phyloP scores from a whole-genome alignment of 1,140 invertebrate species.

The Nomia melanderi region DNA sequence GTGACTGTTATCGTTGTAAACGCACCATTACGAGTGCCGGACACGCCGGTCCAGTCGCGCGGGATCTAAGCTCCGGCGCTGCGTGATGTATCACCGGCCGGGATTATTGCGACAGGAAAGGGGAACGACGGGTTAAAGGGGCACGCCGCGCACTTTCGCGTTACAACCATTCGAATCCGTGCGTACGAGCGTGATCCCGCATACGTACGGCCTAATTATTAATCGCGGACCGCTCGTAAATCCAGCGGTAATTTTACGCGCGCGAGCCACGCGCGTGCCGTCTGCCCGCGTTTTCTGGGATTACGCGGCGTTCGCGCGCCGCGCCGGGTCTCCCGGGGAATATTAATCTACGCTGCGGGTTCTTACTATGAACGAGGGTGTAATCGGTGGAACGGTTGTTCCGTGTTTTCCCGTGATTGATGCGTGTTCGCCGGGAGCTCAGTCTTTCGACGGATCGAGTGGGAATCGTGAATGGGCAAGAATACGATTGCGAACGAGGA shows the following conservation, averaged over 20 bases:
- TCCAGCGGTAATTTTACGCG: constrained; percentile 17
- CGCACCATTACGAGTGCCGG: too few relatives aligned
- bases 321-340: too few relatives aligned
- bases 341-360: too few relatives aligned
- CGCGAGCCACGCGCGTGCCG: neutral
- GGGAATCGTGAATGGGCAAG: too few relatives aligned
- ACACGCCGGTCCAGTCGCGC: neutral
- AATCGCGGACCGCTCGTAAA: constrained; percentile 12
- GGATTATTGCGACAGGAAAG: constrained; percentile 17
- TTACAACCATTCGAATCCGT: constrained; percentile 32
- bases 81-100: neutral
- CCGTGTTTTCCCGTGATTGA: too few relatives aligned
- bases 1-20: too few relatives aligned
- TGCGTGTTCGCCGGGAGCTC: too few relatives aligned
- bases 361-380: too few relatives aligned
- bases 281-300: neutral
- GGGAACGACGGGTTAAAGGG: constrained; percentile 5
- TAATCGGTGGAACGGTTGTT: too few relatives aligned
- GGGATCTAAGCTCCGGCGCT: constrained; percentile 16
- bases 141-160: constrained; percentile 9
- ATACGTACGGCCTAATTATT: constrained; percentile 36
- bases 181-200: constrained; percentile 12
- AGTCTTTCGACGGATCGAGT: too few relatives aligned
- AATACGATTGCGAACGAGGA: too few relatives aligned
- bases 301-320: too few relatives aligned